Conservation (phyloP, 2,888 invertebrate genomes). For the Patella depressa region DNA sequence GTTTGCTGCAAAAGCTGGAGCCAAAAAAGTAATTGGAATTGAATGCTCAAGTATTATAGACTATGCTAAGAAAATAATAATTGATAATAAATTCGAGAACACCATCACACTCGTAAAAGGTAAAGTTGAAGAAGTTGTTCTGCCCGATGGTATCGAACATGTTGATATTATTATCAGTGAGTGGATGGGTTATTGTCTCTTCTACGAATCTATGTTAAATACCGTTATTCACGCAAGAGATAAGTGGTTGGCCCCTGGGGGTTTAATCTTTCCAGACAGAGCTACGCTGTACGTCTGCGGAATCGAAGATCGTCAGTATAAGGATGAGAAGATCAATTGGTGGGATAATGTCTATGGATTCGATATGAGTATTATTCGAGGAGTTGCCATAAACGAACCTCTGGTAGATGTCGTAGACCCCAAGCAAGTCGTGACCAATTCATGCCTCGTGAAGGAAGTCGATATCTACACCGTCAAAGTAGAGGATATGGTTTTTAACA, state of each 20-base stretch:
- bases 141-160: conserved; percentile 88
- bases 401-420: conserved; percentile 99
- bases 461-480: conserved; percentile 98
- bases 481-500: conserved; percentile 90
- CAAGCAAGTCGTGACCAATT: conserved; percentile 97
- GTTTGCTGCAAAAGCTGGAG: conserved; percentile 99
- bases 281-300: conserved; percentile 93
- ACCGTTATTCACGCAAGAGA: conserved; percentile 98
- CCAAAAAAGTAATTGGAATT: conserved; percentile 93
- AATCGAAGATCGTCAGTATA: conserved; percentile 94
- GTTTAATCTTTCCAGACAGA: conserved; percentile 91
- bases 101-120: conserved; percentile 72
- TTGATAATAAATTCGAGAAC: conserved; percentile 75
- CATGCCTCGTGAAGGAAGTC: conserved; percentile 95
- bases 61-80: conserved; percentile 95
- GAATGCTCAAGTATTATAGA: conserved; percentile 99
- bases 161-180: conserved; percentile 93
- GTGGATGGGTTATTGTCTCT: conserved; percentile 90
- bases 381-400: conserved; percentile 98
- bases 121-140: conserved; percentile 92
- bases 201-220: conserved; percentile 99
- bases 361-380: conserved; percentile 98
- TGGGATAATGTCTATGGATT: conserved; percentile 99
- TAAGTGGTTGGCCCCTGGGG: conserved; percentile 94
- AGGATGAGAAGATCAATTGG: conserved; percentile 99